A percentile compares a stretch with the other conserved stretches of the same genome.
phyloP scores from a whole-genome alignment of 1,140 invertebrate species.

The Drosophila malerkotliana region DNA sequence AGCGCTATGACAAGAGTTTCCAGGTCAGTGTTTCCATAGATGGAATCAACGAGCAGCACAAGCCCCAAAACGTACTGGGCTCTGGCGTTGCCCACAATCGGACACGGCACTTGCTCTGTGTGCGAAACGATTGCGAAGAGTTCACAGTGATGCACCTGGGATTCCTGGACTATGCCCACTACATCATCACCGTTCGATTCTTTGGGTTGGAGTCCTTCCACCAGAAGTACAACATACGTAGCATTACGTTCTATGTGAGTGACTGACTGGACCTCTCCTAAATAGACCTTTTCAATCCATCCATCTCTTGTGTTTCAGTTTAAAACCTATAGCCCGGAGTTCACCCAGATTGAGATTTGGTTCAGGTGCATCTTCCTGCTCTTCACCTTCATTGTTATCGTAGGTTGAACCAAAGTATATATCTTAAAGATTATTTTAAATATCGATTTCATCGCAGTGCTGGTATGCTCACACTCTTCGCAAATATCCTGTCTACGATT shows the following conservation, averaged over 20 bases:
- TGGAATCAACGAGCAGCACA: constrained; percentile 90
- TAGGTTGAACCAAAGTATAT: constrained; percentile 86
- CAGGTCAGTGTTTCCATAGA: constrained; percentile 92
- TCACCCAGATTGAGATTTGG: constrained; percentile 98
- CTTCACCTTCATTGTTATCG: constrained; percentile 93
- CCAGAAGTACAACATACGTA: constrained; percentile 92
- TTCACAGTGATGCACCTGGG: constrained; percentile 95
- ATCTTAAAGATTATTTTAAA: not conserved
- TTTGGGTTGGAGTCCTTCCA: constrained; percentile 93
- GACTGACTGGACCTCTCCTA: constrained; percentile 10
- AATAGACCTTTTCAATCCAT: no score
- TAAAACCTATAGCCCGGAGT: constrained; percentile 97
- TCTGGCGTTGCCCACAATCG: constrained; percentile 88
- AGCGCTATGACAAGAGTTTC: constrained; percentile 94
- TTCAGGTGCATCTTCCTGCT: constrained; percentile 96
- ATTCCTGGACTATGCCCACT: constrained; percentile 94
- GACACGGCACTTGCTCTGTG: constrained; percentile 92
- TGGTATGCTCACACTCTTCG: constrained; percentile 95
- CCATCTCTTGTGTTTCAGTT: constrained; percentile 87
- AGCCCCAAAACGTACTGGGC: constrained; percentile 87
- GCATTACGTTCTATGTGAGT: constrained; percentile 96
- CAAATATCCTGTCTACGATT: constrained; percentile 95
- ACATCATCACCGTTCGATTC: constrained; percentile 93
- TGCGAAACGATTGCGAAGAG: constrained; percentile 92
- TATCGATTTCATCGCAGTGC: constrained; percentile 86